These are phyloP conservation scores for Rhinolophus ferrumequinum DNA, from an alignment of 2,113 vertebrate genomes.

Conservation along the genomic window DNA sequence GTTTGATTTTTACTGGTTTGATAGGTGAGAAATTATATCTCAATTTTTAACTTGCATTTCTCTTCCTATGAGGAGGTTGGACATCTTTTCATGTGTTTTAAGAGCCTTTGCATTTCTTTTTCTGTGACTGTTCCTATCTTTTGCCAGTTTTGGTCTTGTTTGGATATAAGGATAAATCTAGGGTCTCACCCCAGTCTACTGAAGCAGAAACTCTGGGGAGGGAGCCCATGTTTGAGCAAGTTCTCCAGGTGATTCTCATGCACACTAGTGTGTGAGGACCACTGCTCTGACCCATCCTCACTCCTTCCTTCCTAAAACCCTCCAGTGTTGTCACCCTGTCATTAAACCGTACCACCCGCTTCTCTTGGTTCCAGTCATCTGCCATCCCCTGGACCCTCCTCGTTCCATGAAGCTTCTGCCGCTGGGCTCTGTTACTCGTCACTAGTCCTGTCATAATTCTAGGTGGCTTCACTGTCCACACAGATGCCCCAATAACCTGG, in stretches of 20 bases:
- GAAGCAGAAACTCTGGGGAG: neutral
- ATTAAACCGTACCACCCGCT: neutral
- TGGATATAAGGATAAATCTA: neutral
- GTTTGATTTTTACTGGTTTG: neutral
- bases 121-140: neutral
- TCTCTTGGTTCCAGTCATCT: neutral
- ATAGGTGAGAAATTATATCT: neutral
- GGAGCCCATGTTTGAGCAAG: neutral
- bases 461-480: accelerated
- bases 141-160: neutral
- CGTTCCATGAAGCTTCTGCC: neutral
- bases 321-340: neutral
- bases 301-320: neutral
- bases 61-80: neutral
- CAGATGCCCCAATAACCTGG: neutral
- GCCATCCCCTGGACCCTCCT: neutral
- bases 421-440: neutral
- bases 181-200: neutral
- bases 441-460: neutral
- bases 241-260: neutral
- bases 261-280: neutral
- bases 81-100: neutral
- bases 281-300: neutral
- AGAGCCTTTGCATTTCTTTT: neutral
- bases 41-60: neutral